Evolutionary conservation across 2,888 invertebrate genomes (phyloP).

Genomic region (Zygothrica quintamaculata): DNA sequence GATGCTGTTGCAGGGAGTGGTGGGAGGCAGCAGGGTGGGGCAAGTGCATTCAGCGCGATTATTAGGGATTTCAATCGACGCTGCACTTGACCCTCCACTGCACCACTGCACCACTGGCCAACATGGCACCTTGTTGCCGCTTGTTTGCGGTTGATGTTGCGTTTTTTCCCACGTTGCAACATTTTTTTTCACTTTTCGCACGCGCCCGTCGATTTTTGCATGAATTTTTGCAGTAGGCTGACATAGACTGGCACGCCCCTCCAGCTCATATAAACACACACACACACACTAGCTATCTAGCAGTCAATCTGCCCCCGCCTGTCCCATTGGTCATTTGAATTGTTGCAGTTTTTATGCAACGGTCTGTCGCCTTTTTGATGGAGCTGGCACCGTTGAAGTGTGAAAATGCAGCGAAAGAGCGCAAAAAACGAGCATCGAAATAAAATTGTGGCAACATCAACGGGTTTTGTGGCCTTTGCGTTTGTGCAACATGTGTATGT

Average conservation of each 20-base stretch:
- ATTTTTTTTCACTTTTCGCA: constrained; percentile 32
- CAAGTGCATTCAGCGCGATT: constrained; percentile 75
- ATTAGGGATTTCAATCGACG: constrained; percentile 79
- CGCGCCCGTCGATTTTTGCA: constrained; percentile 66
- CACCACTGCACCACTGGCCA: background rate
- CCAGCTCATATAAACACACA: too few species aligned
- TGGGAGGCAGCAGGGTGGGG: too few species aligned
- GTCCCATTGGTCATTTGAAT: constrained; percentile 67
- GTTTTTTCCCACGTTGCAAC: constrained; percentile 54
- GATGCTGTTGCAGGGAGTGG: background rate
- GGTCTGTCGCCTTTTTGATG: constrained; percentile 53
- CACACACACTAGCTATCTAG: too few species aligned
- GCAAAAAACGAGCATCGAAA: constrained; percentile 26
- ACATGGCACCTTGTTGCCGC: constrained; percentile 33
- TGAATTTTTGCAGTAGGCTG: constrained; percentile 75
- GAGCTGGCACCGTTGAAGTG: constrained; percentile 63
- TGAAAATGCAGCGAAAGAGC: constrained; percentile 70
- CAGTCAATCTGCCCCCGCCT: background rate
- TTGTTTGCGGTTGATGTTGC: constrained; percentile 74
- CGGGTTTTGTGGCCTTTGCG: constrained; percentile 17
- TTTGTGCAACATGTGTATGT: constrained; percentile 1
- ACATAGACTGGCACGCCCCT: too few species aligned
- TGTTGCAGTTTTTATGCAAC: constrained; percentile 78
- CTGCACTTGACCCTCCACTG: constrained; percentile 57
- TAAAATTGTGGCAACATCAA: constrained; percentile 47